These are phyloP conservation scores for Colaptes auratus DNA, from an alignment of 2,113 vertebrate species.

Conservation along the genomic window DNA sequence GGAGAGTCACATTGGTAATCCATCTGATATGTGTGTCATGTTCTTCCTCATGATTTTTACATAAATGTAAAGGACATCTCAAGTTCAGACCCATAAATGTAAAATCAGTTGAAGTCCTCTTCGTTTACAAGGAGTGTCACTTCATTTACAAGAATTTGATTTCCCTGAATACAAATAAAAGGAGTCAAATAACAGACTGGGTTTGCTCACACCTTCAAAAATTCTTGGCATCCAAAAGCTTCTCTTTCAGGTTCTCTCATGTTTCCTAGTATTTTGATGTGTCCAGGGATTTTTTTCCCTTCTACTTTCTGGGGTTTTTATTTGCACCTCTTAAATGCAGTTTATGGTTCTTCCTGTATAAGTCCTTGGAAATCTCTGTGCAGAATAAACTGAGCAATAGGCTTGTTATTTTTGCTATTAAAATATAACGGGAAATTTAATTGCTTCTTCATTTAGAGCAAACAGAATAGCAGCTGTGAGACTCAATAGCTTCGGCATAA, in stretches of 20 bases:
- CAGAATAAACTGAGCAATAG: background rate
- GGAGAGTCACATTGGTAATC: background rate
- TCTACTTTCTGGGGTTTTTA: background rate
- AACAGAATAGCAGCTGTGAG: background rate
- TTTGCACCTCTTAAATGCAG: background rate
- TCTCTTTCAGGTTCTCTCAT: background rate
- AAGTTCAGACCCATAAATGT: background rate
- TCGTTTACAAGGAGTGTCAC: background rate
- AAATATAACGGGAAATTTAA: background rate
- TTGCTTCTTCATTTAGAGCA: background rate
- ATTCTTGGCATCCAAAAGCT: background rate
- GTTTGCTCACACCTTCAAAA: background rate
- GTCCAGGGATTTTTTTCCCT: background rate
- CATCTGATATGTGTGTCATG: background rate
- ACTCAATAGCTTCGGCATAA: accelerated
- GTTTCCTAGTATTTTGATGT: background rate
- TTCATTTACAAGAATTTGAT: background rate
- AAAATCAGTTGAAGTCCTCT: background rate
- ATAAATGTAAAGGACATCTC: background rate
- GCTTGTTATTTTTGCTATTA: background rate
- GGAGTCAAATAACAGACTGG: background rate
- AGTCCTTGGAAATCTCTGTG: background rate
- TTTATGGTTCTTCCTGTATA: background rate
- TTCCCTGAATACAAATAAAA: background rate
- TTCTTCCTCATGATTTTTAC: background rate